A percentile compares a stretch with the other conserved stretches of the same genome.
phyloP scores from a whole-genome alignment of 2,888 invertebrate species.

The Norana najaformis region DNA sequence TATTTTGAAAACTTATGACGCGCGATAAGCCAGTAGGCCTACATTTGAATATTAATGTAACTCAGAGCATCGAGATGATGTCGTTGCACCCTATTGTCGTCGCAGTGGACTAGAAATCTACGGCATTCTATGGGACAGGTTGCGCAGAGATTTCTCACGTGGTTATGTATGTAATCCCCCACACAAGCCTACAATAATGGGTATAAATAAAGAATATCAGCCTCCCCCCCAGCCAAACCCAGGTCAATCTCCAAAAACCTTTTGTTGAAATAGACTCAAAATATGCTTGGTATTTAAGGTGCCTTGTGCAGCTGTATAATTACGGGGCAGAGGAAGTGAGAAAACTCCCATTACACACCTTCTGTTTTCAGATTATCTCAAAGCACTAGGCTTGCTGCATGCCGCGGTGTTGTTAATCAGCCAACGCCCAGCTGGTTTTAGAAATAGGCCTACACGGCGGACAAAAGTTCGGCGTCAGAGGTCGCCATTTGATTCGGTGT shows the following conservation, averaged over 20 bases:
- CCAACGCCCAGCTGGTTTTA: background rate
- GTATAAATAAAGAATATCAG: background rate
- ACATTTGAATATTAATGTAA: no score
- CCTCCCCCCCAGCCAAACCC: background rate
- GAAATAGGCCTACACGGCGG: background rate
- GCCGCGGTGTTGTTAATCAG: background rate
- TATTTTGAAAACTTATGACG: no score
- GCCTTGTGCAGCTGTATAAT: background rate
- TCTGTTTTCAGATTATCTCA: no score
- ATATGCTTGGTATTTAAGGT: background rate
- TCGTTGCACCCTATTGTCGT: background rate
- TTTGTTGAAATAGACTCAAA: background rate
- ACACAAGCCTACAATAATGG: no score
- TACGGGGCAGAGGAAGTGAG: background rate
- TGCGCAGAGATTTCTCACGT: background rate
- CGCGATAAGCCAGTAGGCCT: no score
- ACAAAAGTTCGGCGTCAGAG: conserved; percentile 13
- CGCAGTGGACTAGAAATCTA: background rate
- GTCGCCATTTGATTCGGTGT: background rate
- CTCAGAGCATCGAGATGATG: background rate
- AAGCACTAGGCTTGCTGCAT: background rate
- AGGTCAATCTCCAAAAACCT: background rate
- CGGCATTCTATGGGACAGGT: no score
- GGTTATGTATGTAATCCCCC: background rate
- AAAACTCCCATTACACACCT: background rate